A percentile compares a stretch with the other conserved stretches of the same genome.
phyloP scores from a whole-genome alignment of 2,888 invertebrate species.

The Agriopis marginaria region DNA sequence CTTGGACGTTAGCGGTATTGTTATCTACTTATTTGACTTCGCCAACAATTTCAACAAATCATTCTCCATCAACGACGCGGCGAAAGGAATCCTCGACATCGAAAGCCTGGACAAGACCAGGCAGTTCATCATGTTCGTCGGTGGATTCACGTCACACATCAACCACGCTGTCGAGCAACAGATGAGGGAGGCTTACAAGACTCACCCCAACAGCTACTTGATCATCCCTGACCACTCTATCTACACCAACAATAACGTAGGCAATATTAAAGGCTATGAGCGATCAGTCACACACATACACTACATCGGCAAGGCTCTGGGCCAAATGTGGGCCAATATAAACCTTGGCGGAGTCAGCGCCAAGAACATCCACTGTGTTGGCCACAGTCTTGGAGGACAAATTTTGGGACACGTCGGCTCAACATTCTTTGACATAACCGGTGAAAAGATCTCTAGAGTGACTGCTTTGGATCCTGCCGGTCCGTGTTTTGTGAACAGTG shows the following conservation, averaged over 20 bases:
- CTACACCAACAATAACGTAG: constrained; percentile 72
- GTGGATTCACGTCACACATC: constrained; percentile 75
- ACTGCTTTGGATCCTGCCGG: constrained; percentile 80
- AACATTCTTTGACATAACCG: constrained; percentile 61
- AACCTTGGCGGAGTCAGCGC: constrained; percentile 64
- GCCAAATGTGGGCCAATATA: constrained; percentile 63
- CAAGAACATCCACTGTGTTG: constrained; percentile 73
- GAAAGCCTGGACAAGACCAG: constrained; percentile 62
- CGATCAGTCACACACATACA: constrained; percentile 74
- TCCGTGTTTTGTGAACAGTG: constrained; percentile 75
- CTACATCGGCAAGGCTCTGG: constrained; percentile 74
- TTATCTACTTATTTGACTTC: constrained; percentile 74
- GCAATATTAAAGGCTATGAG: constrained; percentile 72
- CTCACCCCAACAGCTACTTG: constrained; percentile 71
- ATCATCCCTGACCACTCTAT: constrained; percentile 78
- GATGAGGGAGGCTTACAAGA: constrained; percentile 68
- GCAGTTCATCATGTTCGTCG: constrained; percentile 72
- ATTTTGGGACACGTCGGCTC: constrained; percentile 73
- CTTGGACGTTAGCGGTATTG: constrained; percentile 67
- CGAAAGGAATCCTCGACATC: constrained; percentile 63
- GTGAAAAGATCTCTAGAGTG: constrained; percentile 66
- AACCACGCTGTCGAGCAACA: constrained; percentile 69
- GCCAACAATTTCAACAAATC: constrained; percentile 55
- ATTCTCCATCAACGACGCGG: constrained; percentile 65
- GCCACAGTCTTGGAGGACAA: constrained; percentile 78